phyloP scores from a whole-genome alignment of 1,140 invertebrate genomes.

The Ceratitis capitata region DNA sequence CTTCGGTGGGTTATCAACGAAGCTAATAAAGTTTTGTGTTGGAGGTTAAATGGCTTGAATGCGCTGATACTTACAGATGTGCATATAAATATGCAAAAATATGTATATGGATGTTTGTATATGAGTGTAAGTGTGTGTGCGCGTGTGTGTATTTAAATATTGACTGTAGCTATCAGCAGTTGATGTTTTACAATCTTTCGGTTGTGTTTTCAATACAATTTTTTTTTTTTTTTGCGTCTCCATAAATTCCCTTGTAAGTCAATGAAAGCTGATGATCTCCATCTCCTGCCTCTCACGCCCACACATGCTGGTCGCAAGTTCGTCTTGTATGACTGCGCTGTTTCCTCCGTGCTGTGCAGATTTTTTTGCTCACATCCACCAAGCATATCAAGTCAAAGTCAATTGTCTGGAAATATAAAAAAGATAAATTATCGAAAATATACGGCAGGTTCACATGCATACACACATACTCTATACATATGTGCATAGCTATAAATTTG shows the following conservation, averaged over 20 bases:
- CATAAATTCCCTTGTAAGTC: background rate
- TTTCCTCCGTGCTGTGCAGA: background rate
- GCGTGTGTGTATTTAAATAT: background rate
- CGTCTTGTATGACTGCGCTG: background rate
- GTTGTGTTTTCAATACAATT: background rate
- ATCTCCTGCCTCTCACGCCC: background rate
- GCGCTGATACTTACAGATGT: background rate
- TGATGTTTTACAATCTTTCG: background rate
- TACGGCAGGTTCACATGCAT: background rate
- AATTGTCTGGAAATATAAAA: conserved; percentile 60
- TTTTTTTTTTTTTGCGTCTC: background rate
- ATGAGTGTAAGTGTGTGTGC: background rate
- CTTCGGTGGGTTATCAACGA: background rate
- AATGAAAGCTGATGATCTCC: too few relatives aligned
- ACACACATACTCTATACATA: background rate
- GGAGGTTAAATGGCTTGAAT: background rate
- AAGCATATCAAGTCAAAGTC: conserved; percentile 59
- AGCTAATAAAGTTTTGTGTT: background rate
- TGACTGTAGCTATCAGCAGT: background rate
- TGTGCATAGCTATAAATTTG: background rate
- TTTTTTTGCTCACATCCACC: background rate
- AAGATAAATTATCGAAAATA: conserved; percentile 33
- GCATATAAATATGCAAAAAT: too few relatives aligned
- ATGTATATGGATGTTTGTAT: background rate
- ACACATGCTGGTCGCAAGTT: background rate